phyloP scores from a whole-genome alignment of 1,140 invertebrate species.

The Calliphora vicina region DNA sequence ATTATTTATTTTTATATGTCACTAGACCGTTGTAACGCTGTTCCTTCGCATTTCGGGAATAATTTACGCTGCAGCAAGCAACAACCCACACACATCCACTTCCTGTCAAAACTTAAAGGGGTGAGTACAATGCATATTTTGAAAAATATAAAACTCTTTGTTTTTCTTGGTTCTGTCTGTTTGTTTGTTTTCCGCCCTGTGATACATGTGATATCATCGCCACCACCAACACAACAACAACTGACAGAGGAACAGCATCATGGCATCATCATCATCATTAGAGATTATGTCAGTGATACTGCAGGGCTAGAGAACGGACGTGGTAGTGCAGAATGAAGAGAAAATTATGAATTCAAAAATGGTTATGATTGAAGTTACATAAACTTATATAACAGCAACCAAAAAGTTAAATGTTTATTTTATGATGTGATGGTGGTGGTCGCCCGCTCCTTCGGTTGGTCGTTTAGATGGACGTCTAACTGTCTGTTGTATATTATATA shows the following conservation, averaged over 20 bases:
- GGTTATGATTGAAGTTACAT: conserved; percentile 5
- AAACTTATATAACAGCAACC: background rate
- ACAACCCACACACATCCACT: background rate
- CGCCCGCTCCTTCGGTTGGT: background rate
- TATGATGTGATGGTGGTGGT: background rate
- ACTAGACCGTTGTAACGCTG: background rate
- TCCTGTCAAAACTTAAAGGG: background rate
- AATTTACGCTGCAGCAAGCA: background rate
- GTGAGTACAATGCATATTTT: background rate
- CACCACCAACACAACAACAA: background rate
- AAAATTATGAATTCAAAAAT: background rate
- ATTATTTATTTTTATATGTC: conserved; percentile 2
- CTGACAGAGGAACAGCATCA: background rate
- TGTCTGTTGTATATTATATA: no score
- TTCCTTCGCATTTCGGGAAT: background rate
- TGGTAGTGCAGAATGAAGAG: background rate
- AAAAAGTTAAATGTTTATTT: background rate
- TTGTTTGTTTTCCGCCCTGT: no score
- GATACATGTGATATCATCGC: background rate
- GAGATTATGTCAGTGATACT: background rate
- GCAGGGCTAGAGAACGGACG: background rate
- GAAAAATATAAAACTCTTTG: no score
- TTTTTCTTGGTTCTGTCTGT: no score
- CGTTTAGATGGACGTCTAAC: background rate
- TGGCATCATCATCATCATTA: background rate